These are phyloP conservation scores for Platygyra sinensis DNA, from an alignment of 64 coral and sea anemone genomes.

Conservation along the genomic window DNA sequence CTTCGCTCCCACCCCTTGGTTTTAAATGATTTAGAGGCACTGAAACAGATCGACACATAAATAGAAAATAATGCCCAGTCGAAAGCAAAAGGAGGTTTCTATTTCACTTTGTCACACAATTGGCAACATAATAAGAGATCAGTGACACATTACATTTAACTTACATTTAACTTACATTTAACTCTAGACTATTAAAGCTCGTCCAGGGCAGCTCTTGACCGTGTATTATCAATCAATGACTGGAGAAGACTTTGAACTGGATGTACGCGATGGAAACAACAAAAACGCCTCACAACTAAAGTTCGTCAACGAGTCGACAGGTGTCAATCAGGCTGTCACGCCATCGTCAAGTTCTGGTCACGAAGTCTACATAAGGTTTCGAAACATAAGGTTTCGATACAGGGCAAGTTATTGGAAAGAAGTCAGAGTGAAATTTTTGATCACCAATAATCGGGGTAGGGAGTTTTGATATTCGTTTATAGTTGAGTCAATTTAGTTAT, in stretches of 20 bases:
- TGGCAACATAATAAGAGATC: no score
- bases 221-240: slow-evolving; percentile 49
- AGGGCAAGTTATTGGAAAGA: slow-evolving; percentile 11
- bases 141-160: not conserved
- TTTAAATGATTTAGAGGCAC: no score
- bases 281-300: slow-evolving; percentile 28
- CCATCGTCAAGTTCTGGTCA: slow-evolving; percentile 42
- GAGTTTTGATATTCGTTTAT: no score
- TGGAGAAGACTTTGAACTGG: slow-evolving; percentile 38
- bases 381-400: slow-evolving; percentile 57
- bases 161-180: no score
- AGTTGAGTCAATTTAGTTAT: no score
- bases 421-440: not conserved
- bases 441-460: slow-evolving; percentile 40
- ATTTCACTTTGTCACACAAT: no score
- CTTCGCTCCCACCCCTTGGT: no score
- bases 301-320: slow-evolving; percentile 3
- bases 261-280: slow-evolving; percentile 57
- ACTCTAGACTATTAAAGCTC: slow-evolving; percentile 44
- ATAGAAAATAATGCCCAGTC: no score
- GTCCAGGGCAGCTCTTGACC: slow-evolving; percentile 4
- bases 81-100: no score
- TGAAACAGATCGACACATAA: no score
- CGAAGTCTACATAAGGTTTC: slow-evolving; percentile 62
- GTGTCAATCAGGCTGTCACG: slow-evolving; percentile 5